Percentiles rank a stretch among this genome's conserved stretches.
phyloP scores from a whole-genome alignment of 2,113 vertebrate species.

The Sinocyclocheilus anshuiensis region DNA sequence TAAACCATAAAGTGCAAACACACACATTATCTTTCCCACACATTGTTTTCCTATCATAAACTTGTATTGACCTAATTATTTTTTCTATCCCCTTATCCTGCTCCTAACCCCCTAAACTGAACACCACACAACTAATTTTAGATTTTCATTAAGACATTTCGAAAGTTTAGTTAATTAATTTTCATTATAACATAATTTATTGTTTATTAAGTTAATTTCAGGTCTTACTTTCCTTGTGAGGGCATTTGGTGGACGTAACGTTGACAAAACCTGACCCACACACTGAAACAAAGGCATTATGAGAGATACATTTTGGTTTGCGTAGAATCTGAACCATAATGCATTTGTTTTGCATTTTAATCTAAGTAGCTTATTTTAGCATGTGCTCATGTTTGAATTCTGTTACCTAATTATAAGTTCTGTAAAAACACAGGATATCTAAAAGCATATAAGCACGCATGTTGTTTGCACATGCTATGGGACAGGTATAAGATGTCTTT shows the following conservation, averaged over 20 bases:
- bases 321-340: background rate
- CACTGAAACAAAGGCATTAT: constrained; percentile 10
- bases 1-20: background rate
- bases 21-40: background rate
- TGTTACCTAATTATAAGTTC: background rate
- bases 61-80: background rate
- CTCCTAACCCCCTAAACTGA: background rate
- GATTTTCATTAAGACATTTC: background rate
- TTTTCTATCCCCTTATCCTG: background rate
- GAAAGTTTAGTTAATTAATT: background rate
- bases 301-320: background rate
- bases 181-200: background rate
- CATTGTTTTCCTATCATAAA: background rate
- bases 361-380: constrained; percentile 10
- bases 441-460: too few relatives aligned
- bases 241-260: background rate
- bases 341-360: constrained; percentile 15
- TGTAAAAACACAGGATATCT: background rate
- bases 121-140: background rate
- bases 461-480: background rate
- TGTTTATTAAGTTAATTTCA: background rate
- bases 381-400: constrained; percentile 25
- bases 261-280: background rate
- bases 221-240: background rate
- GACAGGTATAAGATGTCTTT: background rate